Conservation (phyloP, 2,797 vertebrate species). For the Sebastes variabilis region DNA sequence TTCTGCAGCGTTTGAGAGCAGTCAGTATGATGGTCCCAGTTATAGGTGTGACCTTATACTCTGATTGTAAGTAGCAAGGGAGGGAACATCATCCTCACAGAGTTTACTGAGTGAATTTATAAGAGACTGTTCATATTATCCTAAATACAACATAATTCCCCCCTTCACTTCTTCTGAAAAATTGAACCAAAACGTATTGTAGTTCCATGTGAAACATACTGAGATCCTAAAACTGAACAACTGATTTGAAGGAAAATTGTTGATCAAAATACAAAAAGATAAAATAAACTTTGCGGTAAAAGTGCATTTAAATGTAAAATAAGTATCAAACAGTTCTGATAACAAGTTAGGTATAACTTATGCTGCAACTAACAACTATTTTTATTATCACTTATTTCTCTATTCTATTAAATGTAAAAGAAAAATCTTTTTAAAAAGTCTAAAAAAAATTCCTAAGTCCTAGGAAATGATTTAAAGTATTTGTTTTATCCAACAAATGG, state of each 20-base stretch:
- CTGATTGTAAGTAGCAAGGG: not conserved
- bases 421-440: accelerated
- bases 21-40: not conserved
- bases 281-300: not conserved
- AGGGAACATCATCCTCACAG: not conserved
- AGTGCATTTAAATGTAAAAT: not conserved
- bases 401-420: not conserved
- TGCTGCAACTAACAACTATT: not conserved
- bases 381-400: not conserved
- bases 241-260: not conserved
- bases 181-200: not conserved
- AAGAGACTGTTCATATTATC: not conserved
- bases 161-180: accelerated
- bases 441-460: not conserved
- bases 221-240: not conserved
- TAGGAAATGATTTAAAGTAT: not conserved
- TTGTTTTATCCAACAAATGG: no score
- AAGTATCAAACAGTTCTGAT: not conserved
- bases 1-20: not conserved
- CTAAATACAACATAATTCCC: not conserved
- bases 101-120: not conserved
- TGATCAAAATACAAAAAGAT: not conserved
- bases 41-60: not conserved
- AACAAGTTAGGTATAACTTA: not conserved
- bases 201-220: not conserved